A percentile compares a stretch with the other conserved stretches of the same genome.
These are phyloP conservation scores for Papilio machaon DNA, from an alignment of 1,140 invertebrate genomes.

Conservation along the genomic window DNA sequence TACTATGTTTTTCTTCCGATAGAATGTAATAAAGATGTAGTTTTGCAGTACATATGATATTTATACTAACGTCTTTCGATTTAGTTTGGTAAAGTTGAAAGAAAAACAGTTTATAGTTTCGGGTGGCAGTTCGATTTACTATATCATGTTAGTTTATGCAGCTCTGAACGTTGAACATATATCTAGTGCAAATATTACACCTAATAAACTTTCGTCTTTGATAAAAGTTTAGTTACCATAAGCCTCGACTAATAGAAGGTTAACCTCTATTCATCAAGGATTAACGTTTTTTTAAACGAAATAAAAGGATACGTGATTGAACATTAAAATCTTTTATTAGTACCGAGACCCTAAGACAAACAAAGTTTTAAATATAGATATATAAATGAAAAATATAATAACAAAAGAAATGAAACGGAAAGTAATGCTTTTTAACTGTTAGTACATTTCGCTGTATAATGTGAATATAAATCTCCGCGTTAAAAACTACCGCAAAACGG, in stretches of 20 bases:
- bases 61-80: neutral
- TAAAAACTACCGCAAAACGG: slow-evolving; percentile 51
- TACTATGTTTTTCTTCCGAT: slow-evolving; percentile 39
- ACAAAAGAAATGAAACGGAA: neutral
- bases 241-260: too few relatives aligned
- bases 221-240: too few relatives aligned
- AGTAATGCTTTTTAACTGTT: neutral
- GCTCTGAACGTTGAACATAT: neutral
- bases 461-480: slow-evolving; percentile 29
- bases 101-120: slow-evolving; percentile 1
- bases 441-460: slow-evolving; percentile 34
- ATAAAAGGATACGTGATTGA: too few relatives aligned
- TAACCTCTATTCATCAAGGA: too few relatives aligned
- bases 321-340: too few relatives aligned
- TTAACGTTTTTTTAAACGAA: too few relatives aligned
- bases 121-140: neutral
- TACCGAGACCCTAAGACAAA: too few relatives aligned
- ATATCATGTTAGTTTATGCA: neutral
- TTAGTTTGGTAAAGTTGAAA: slow-evolving; percentile 13
- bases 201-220: too few relatives aligned
- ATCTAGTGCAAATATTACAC: neutral
- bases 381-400: neutral
- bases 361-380: neutral
- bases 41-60: slow-evolving; percentile 22
- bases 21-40: slow-evolving; percentile 27